Evolutionary conservation across 1,140 invertebrate species (phyloP).

Genomic region (Drosophila tani): DNA sequence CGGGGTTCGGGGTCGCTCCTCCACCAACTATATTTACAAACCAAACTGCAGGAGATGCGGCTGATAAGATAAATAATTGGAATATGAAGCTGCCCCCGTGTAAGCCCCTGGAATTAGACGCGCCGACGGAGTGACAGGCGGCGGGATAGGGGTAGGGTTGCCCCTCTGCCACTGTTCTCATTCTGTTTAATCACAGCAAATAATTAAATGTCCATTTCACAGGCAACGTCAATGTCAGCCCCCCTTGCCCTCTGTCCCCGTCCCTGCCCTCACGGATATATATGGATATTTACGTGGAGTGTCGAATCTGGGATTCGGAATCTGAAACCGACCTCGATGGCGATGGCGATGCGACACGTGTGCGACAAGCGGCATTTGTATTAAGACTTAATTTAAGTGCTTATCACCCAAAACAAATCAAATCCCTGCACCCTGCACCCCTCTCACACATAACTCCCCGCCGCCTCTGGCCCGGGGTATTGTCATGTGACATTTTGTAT

Average conservation of each 20-base stretch:
- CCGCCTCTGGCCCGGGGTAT: conserved; percentile 1
- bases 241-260: neutral
- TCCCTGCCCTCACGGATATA: neutral
- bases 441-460: conserved; percentile 1
- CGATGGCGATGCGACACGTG: conserved; percentile 70
- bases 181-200: conserved; percentile 81
- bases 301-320: conserved; percentile 38
- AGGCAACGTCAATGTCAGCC: conserved; percentile 57
- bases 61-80: conserved; percentile 82
- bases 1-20: neutral
- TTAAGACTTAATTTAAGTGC: conserved; percentile 85
- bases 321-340: conserved; percentile 44
- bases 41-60: conserved; percentile 65
- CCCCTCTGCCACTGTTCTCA: conserved; percentile 15
- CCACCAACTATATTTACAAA: conserved; percentile 42
- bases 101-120: conserved; percentile 20
- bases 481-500: conserved; percentile 68
- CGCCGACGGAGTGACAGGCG: conserved; percentile 29
- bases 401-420: conserved; percentile 84
- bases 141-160: neutral
- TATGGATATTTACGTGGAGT: conserved; percentile 12
- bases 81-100: conserved; percentile 70
- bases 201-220: conserved; percentile 85
- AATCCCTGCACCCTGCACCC: conserved; percentile 2
- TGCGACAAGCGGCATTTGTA: conserved; percentile 83